Evolutionary conservation across 30 jellyfish, hydroid and myxozoan species (phyloP).

Genomic region (Sanderia malayensis): DNA sequence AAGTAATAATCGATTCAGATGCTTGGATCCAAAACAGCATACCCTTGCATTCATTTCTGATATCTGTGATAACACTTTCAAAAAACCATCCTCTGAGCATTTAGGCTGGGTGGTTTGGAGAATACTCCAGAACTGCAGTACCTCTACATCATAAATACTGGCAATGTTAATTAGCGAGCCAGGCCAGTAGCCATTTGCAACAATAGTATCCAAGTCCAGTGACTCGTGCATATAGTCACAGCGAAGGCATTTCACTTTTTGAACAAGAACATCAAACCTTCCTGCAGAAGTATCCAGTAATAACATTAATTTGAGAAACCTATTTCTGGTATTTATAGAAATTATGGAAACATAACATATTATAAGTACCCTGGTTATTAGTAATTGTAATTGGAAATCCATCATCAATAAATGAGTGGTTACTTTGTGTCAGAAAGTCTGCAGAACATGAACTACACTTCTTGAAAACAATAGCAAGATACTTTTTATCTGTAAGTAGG

Average conservation of each 20-base stretch:
- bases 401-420: background rate
- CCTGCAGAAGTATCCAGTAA: background rate
- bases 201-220: constrained; percentile 2
- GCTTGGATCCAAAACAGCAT: background rate
- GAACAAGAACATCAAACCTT: constrained; percentile 16
- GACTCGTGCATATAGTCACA: background rate
- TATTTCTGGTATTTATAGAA: too few relatives aligned
- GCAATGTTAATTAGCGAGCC: constrained; percentile 12
- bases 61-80: background rate
- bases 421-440: background rate
- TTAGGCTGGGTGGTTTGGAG: constrained; percentile 1
- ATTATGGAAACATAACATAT: too few relatives aligned
- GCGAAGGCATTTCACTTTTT: background rate
- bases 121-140: constrained; percentile 5
- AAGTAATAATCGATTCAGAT: too few relatives aligned
- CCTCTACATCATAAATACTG: constrained; percentile 5
- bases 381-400: too few relatives aligned
- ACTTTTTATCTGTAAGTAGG: background rate
- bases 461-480: background rate
- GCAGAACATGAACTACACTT: too few relatives aligned
- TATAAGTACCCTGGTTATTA: too few relatives aligned
- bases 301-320: too few relatives aligned
- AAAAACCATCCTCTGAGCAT: constrained; percentile 14
- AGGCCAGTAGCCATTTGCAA: constrained; percentile 25
- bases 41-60: constrained; percentile 21